A percentile compares a stretch with the other conserved stretches of the same genome.
These are phyloP conservation scores for Copidosoma floridanum DNA, from an alignment of 1,140 invertebrate genomes.

Conservation along the genomic window DNA sequence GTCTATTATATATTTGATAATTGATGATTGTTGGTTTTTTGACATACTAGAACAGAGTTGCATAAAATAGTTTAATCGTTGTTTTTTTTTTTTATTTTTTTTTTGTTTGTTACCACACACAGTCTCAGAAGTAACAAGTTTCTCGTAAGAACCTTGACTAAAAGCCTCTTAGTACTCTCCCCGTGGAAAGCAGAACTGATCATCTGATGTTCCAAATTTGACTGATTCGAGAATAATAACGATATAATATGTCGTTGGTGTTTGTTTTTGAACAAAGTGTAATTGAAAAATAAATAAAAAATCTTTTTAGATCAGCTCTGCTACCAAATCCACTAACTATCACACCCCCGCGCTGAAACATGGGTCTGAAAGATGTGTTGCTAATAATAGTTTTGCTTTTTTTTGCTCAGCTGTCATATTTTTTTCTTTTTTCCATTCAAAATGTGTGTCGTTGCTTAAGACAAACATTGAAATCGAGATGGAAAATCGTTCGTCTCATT, in stretches of 20 bases:
- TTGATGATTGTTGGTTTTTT: constrained; percentile 43
- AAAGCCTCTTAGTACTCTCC: constrained; percentile 37
- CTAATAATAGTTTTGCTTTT: background rate
- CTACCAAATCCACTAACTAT: constrained; percentile 32
- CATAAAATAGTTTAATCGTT: constrained; percentile 41
- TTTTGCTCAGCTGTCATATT: background rate
- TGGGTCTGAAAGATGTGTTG: constrained; percentile 22
- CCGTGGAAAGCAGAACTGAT: constrained; percentile 41
- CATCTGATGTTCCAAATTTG: constrained; percentile 16
- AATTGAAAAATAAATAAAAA: too few species aligned
- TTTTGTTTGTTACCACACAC: too few species aligned
- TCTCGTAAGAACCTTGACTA: constrained; percentile 35
- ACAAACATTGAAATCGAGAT: background rate
- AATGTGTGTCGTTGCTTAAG: background rate
- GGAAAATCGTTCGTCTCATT: constrained; percentile 11
- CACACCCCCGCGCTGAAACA: constrained; percentile 25
- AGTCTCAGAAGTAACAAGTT: constrained; percentile 35
- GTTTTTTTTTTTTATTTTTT: too few species aligned
- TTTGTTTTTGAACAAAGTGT: too few species aligned
- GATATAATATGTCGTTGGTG: too few species aligned
- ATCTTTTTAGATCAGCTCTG: constrained; percentile 48
- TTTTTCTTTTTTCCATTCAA: background rate
- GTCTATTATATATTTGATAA: constrained; percentile 4
- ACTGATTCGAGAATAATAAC: background rate
- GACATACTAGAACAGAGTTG: constrained; percentile 38